phyloP scores from a whole-genome alignment of 2,888 invertebrate species.

The Diplazon laetatorius region DNA sequence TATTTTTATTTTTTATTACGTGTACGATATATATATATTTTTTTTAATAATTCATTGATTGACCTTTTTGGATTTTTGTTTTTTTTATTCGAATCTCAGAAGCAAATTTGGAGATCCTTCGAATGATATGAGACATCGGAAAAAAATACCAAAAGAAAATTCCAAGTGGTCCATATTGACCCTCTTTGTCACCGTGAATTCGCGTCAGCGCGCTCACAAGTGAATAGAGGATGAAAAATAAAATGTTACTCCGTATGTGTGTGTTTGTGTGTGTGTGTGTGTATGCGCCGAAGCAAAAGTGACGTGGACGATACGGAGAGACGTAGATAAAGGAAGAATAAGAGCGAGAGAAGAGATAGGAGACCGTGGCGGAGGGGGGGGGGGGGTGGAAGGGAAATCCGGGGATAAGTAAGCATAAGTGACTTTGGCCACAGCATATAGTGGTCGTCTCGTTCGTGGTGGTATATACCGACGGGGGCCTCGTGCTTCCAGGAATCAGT shows the following conservation, averaged over 20 bases:
- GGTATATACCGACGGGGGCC: conserved; percentile 48
- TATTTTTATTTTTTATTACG: too few species aligned
- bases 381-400: conserved; percentile 62
- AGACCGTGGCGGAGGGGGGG: conserved; percentile 54
- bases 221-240: conserved; percentile 52
- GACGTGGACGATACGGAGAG: conserved; percentile 26
- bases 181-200: background rate
- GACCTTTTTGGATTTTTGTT: too few species aligned
- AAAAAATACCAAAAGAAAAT: too few species aligned
- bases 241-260: conserved; percentile 40
- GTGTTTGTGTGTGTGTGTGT: too few species aligned
- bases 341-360: conserved; percentile 47
- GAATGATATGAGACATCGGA: too few species aligned
- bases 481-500: conserved; percentile 81
- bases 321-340: conserved; percentile 21
- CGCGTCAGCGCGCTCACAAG: conserved; percentile 44
- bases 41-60: too few species aligned
- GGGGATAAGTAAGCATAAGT: conserved; percentile 80
- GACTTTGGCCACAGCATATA: conserved; percentile 71
- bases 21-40: too few species aligned
- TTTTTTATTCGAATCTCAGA: too few species aligned
- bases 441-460: conserved; percentile 26
- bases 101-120: too few species aligned
- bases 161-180: background rate
- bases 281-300: conserved; percentile 14